Percentiles rank a stretch among this genome's conserved stretches.
Conservation (phyloP, 2,797 vertebrate genomes). For the Mus minutoides region DNA sequence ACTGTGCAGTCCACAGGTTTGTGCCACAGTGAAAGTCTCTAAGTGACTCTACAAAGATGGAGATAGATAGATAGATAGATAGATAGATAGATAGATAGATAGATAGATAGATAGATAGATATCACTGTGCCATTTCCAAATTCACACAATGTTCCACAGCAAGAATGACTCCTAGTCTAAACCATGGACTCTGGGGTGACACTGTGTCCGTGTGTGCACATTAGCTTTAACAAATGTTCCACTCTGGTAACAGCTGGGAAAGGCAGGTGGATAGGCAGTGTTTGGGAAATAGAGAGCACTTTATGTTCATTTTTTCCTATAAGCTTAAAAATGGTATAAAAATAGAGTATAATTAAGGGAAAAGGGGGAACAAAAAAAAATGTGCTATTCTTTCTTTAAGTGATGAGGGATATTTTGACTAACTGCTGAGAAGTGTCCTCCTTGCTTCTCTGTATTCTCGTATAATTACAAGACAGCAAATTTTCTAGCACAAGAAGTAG, state of each 20-base stretch:
- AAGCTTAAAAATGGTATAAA: background rate
- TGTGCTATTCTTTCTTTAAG: background rate
- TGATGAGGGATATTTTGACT: background rate
- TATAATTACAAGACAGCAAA: background rate
- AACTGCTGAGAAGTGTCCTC: background rate
- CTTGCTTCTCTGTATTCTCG: background rate
- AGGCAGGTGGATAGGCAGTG: accelerated
- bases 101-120: no score
- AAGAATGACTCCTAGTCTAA: background rate
- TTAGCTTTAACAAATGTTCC: accelerated
- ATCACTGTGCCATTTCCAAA: background rate
- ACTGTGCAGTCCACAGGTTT: background rate
- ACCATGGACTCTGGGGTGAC: background rate
- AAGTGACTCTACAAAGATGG: background rate
- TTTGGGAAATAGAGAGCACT: background rate
- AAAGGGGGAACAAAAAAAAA: background rate
- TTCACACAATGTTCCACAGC: background rate
- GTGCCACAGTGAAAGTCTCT: background rate
- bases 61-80: no score
- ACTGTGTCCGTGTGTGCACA: background rate
- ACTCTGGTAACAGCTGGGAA: background rate
- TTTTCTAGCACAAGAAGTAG: background rate
- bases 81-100: no score
- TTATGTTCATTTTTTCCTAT: background rate
- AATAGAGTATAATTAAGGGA: background rate